A percentile compares a stretch with the other conserved stretches of the same genome.
Conservation (phyloP, 2,113 vertebrate genomes). For the Mellivora capensis region DNA sequence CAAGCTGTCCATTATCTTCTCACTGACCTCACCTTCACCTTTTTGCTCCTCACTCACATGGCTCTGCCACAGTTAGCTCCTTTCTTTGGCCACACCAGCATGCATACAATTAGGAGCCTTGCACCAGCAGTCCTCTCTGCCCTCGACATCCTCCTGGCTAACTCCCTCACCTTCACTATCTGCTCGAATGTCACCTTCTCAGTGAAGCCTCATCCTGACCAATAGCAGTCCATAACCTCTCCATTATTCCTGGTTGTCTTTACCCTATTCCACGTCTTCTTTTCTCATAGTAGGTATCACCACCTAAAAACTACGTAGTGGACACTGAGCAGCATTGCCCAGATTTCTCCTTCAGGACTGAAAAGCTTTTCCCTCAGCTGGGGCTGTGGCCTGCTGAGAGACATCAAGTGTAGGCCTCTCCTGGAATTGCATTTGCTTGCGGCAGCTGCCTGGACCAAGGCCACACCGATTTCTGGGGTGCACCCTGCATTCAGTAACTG, state of each 20-base stretch:
- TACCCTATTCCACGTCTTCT: not conserved
- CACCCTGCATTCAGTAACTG: not conserved
- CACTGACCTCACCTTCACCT: not conserved
- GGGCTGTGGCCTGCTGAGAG: too few relatives aligned
- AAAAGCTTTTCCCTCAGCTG: not conserved
- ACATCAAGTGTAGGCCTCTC: not conserved
- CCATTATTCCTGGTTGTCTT: not conserved
- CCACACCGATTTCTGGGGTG: not conserved
- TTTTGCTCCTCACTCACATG: not conserved
- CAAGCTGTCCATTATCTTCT: not conserved
- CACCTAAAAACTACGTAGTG: not conserved
- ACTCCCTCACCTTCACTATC: not conserved
- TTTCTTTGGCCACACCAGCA: not conserved
- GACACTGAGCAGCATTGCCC: not conserved
- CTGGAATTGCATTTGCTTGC: not conserved
- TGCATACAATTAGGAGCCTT: not conserved
- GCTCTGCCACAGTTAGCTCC: not conserved
- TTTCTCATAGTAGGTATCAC: not conserved
- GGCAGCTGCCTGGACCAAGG: not conserved
- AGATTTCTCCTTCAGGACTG: not conserved
- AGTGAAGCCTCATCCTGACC: not conserved
- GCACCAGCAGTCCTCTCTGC: too few relatives aligned
- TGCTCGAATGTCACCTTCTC: not conserved
- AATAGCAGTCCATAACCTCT: not conserved
- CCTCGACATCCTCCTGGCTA: not conserved